phyloP scores from a whole-genome alignment of 2,113 vertebrate genomes.

The Xiphophorus couchianus region DNA sequence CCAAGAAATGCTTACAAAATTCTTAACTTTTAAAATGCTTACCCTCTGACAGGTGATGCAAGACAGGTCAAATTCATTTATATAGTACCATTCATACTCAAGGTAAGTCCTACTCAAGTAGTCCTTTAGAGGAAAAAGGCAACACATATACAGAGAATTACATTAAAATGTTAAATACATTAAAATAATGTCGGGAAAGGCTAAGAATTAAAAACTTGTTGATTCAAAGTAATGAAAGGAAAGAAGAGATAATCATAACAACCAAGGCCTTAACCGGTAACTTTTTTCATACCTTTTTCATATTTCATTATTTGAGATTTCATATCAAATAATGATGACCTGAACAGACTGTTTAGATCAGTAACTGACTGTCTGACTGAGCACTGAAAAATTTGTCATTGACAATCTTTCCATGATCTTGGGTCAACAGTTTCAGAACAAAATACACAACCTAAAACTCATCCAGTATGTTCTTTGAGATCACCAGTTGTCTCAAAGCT shows the following conservation, averaged over 20 bases:
- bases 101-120: too few relatives aligned
- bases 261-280: background rate
- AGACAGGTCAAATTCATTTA: background rate
- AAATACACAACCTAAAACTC: conserved; percentile 70
- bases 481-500: conserved; percentile 67
- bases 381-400: conserved; percentile 31
- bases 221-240: background rate
- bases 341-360: conserved; percentile 16
- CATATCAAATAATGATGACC: conserved; percentile 15
- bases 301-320: too few relatives aligned
- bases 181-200: too few relatives aligned
- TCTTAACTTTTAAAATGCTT: background rate
- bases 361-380: conserved; percentile 39
- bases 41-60: background rate
- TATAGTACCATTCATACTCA: background rate
- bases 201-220: background rate
- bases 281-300: background rate
- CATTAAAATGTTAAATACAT: background rate
- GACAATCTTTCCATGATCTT: conserved; percentile 46
- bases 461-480: conserved; percentile 64
- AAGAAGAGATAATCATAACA: background rate
- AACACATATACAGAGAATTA: background rate
- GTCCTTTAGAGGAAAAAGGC: background rate
- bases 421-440: conserved; percentile 46
- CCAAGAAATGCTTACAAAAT: background rate